Evolutionary conservation across 2,888 invertebrate genomes (phyloP).

Genomic region (Ochropleura leucogaster): DNA sequence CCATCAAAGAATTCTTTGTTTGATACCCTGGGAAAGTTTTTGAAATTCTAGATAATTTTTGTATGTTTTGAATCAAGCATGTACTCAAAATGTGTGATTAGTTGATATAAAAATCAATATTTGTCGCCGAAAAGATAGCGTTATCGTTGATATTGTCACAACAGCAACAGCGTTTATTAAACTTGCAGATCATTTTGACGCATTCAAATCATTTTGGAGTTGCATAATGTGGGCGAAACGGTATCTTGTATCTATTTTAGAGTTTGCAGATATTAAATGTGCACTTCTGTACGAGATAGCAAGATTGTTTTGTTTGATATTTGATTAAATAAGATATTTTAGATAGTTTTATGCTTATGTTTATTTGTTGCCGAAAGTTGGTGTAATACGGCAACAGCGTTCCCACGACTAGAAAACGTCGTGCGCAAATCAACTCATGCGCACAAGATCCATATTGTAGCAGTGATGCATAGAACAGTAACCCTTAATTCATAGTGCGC

Average conservation of each 20-base stretch:
- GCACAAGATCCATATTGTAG: conserved; percentile 18
- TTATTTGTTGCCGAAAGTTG: not conserved
- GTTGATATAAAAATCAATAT: conserved; percentile 64
- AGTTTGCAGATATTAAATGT: conserved; percentile 32
- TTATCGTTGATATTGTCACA: conserved; percentile 53
- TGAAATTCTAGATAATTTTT: conserved; percentile 66
- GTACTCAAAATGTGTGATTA: conserved; percentile 63
- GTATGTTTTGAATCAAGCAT: conserved; percentile 61
- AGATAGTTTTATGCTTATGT: not conserved
- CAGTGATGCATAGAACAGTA: not conserved
- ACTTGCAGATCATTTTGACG: conserved; percentile 34
- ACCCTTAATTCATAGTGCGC: conserved; percentile 24
- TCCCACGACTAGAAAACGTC: conserved; percentile 23
- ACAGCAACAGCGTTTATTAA: conserved; percentile 17
- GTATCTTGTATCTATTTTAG: conserved; percentile 20
- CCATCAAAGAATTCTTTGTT: conserved; percentile 75
- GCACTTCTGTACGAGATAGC: conserved; percentile 18
- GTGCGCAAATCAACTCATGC: conserved; percentile 29
- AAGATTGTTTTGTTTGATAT: conserved; percentile 27
- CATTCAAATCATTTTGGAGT: conserved; percentile 44
- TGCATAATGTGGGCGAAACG: conserved; percentile 48
- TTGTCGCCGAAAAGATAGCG: conserved; percentile 48
- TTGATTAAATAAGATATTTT: conserved; percentile 4
- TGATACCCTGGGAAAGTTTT: conserved; percentile 75
- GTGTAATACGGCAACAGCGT: conserved; percentile 6